Base-by-base conservation (phyloP, 2,797 vertebrate species). In the Xyrichtys novacula region DNA sequence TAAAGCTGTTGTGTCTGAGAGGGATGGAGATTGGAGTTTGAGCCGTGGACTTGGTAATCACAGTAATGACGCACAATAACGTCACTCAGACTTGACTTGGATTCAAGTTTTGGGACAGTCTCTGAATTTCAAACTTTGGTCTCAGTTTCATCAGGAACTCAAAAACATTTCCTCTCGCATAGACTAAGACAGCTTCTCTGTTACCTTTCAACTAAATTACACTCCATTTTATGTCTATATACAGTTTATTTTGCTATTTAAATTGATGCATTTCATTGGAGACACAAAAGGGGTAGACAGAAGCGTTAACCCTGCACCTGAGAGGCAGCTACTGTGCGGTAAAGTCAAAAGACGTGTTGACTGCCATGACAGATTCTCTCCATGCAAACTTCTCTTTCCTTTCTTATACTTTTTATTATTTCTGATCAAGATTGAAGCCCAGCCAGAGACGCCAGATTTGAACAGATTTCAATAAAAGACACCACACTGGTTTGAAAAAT, bases 181-280 rank as follows among this genome's bases (percentile, higher is more conserved):
- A n/a, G n/a, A n/a, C n/a, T n/a, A n/a, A n/a, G n/a, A n/a, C n/a
- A n/a, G n/a, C n/a, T n/a, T n/a, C n/a, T n/a, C n/a, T n/a, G n/a
- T n/a, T n/a, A n/a, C n/a, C n/a, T n/a, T n/a, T n/a, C n/a, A n/a
- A n/a, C n/a, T n/a, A n/a, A n/a, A n/a, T n/a, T n/a, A n/a, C n/a
- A n/a, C n/a, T n/a, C n/a, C n/a, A n/a, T n/a, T n/a, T n/a, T n/a
- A n/a, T n/a, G n/a, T n/a, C n/a, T n/a, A n/a, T n/a, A n/a, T n/a
- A n/a, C n/a, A n/a, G n/a, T n/a, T n/a, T n/a, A 31, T 10, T 31
- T 9, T 6, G 32, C 66, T 2, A 3, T 16, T 34, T 64, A 25
- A 16, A 55, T 71, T 50, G 40, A 60, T 60, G 40, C 14, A 61
- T 65, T 67, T 72, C 29, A 53, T 58, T 42, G 48, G 39, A 31